Conservation (phyloP, 2,888 invertebrate genomes). For the Megalurothrips usitatus region DNA sequence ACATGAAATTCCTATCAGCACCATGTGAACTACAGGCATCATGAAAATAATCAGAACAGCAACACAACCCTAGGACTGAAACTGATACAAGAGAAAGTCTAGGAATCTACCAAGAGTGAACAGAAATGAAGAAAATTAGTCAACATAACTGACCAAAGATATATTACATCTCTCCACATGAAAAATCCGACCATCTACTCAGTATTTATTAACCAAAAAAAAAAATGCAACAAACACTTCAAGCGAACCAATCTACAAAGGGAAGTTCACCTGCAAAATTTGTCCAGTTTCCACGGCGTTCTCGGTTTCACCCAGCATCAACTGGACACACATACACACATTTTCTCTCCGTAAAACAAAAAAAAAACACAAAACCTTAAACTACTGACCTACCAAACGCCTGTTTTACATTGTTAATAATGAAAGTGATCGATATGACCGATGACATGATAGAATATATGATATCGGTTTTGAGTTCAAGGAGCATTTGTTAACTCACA, state of each 20-base stretch:
- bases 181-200: background rate
- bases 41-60: too few relatives aligned
- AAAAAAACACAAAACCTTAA: background rate
- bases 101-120: background rate
- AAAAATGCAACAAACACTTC: conserved; percentile 20
- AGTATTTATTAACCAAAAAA: background rate
- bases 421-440: background rate
- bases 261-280: conserved; percentile 17
- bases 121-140: background rate
- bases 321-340: conserved; percentile 24
- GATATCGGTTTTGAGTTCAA: too few relatives aligned
- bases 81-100: too few relatives aligned
- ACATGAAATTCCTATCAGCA: too few relatives aligned
- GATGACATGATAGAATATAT: background rate
- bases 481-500: background rate
- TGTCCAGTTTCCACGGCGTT: conserved; percentile 22
- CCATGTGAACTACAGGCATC: too few relatives aligned
- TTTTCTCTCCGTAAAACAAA: background rate
- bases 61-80: too few relatives aligned
- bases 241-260: conserved; percentile 13
- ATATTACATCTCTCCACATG: background rate
- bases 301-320: conserved; percentile 16
- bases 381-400: background rate
- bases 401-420: background rate
- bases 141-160: background rate